Conservation (phyloP, 2,888 invertebrate genomes). For the Herminia tarsipennalis region DNA sequence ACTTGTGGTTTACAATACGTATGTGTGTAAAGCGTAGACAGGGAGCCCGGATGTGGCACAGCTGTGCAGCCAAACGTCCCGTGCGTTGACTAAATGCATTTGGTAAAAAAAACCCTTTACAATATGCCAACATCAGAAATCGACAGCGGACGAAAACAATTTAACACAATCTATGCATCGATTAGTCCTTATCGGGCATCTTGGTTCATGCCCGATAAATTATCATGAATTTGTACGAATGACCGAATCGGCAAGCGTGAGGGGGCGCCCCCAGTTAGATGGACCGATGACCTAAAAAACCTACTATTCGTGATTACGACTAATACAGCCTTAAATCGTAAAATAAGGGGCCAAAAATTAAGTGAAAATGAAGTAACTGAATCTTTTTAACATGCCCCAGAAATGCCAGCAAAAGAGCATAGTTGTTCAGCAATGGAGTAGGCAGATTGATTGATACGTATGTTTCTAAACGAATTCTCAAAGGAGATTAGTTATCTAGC, state of each 20-base stretch:
- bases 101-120: slow-evolving; percentile 53
- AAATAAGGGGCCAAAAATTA: too few species aligned
- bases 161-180: slow-evolving; percentile 45
- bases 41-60: slow-evolving; percentile 69
- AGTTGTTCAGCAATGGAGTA: too few species aligned
- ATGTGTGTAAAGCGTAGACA: slow-evolving; percentile 32
- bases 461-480: too few species aligned
- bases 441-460: too few species aligned
- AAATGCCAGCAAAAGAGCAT: too few species aligned
- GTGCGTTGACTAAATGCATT: slow-evolving; percentile 32
- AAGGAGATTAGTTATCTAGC: too few species aligned
- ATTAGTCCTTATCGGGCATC: slow-evolving; percentile 59
- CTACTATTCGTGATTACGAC: too few species aligned
- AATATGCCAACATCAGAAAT: slow-evolving; percentile 18
- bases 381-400: too few species aligned
- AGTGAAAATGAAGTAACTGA: too few species aligned
- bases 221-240: slow-evolving; percentile 9
- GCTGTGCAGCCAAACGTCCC: slow-evolving; percentile 63
- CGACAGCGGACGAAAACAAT: slow-evolving; percentile 37
- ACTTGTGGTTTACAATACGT: slow-evolving; percentile 42
- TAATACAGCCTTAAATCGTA: too few species aligned
- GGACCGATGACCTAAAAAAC: too few species aligned
- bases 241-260: neutral
- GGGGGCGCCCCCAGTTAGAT: too few species aligned
- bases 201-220: slow-evolving; percentile 58